These are phyloP conservation scores for Sclerodermus sp. DNA, from an alignment of 2,888 invertebrate genomes.

Conservation along the genomic window DNA sequence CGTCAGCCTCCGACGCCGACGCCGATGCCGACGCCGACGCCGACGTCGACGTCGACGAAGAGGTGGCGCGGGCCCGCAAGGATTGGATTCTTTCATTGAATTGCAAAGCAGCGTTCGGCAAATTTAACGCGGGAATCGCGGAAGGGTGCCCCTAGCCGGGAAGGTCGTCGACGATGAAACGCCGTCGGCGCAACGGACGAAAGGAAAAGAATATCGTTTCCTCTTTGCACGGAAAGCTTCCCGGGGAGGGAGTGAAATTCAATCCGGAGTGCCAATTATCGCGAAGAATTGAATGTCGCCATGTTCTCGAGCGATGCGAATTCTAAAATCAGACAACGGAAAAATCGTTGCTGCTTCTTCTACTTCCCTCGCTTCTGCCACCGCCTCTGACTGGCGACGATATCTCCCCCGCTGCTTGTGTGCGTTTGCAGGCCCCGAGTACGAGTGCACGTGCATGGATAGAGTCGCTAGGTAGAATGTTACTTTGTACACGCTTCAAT, in stretches of 20 bases:
- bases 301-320: too few species aligned
- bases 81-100: constrained; percentile 38
- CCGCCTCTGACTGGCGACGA: too few species aligned
- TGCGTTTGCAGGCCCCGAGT: too few species aligned
- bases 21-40: too few species aligned
- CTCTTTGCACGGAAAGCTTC: constrained; percentile 2
- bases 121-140: constrained; percentile 32
- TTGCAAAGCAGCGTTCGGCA: constrained; percentile 35
- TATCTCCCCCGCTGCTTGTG: too few species aligned
- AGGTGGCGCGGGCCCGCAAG: constrained; percentile 14
- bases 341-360: too few species aligned
- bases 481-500: too few species aligned
- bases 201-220: constrained; percentile 26
- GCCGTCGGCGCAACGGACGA: constrained; percentile 14
- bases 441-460: too few species aligned
- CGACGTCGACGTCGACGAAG: constrained; percentile 4
- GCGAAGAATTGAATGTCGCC: constrained; percentile 29
- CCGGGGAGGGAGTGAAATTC: constrained; percentile 23
- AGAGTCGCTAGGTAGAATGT: too few species aligned
- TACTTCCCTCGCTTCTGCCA: too few species aligned
- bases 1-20: too few species aligned
- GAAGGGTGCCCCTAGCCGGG: neutral
- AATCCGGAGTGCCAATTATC: constrained; percentile 36
- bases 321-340: too few species aligned
- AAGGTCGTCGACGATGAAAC: constrained; percentile 8